Percentiles rank a stretch among this genome's conserved stretches.
These are phyloP conservation scores for Chiridota heheva DNA, from an alignment of 35 echinoderm and acorn worm genomes.

Conservation along the genomic window DNA sequence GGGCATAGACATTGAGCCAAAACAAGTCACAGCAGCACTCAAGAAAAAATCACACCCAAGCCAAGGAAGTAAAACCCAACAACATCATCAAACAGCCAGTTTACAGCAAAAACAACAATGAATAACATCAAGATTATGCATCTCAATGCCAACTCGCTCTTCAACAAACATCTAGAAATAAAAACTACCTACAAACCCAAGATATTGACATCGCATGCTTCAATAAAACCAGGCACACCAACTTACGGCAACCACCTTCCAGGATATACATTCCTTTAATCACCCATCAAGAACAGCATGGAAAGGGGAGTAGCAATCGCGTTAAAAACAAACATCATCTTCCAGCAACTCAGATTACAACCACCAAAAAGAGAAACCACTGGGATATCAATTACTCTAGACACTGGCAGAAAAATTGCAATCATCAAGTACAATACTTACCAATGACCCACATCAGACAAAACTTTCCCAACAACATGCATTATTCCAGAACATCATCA, in stretches of 20 bases:
- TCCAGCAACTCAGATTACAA: background rate
- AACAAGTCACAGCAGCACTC: background rate
- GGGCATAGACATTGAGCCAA: background rate
- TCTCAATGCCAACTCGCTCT: conserved; percentile 23
- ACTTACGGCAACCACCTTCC: background rate
- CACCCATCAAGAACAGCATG: background rate
- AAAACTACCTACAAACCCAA: background rate
- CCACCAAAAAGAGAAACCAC: background rate
- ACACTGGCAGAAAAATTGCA: background rate
- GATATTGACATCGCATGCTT: conserved; percentile 25
- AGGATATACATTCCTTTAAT: too few relatives aligned
- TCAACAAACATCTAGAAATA: background rate
- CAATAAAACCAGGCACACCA: conserved; percentile 18
- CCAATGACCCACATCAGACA: background rate
- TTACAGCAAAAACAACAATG: background rate
- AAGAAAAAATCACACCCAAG: too few relatives aligned
- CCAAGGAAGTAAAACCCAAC: too few relatives aligned
- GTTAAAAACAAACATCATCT: background rate
- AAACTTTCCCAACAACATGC: background rate
- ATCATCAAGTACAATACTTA: background rate
- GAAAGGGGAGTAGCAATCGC: background rate
- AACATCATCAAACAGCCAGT: background rate
- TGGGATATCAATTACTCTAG: background rate
- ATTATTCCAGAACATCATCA: background rate
- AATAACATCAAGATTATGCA: background rate